Conservation (phyloP, 2,113 vertebrate species). For the Chlorodrepanis virens region DNA sequence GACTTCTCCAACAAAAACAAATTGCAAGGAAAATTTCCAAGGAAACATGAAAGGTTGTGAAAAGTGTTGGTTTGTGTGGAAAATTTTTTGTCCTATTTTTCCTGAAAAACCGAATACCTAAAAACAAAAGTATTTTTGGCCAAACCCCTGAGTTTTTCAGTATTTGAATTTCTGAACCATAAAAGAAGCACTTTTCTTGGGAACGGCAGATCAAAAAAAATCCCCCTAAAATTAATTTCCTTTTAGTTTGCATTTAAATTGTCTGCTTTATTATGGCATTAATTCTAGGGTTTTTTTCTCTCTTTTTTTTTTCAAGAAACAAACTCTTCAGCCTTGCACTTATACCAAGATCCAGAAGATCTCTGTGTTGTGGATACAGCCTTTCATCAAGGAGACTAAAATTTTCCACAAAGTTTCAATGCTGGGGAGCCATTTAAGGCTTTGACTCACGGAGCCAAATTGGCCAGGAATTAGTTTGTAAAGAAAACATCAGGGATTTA, state of each 20-base stretch:
- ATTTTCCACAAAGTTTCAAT: conserved; percentile 21
- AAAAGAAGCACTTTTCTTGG: not conserved
- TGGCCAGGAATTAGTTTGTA: conserved; percentile 6
- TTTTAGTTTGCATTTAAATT: conserved; percentile 22
- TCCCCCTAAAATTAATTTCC: not conserved
- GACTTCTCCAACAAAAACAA: conserved; percentile 32
- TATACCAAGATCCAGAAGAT: not conserved
- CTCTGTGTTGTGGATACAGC: conserved; percentile 6
- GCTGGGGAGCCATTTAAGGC: not conserved
- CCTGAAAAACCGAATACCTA: conserved; percentile 18
- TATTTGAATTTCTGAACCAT: conserved; percentile 1
- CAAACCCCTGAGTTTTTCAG: not conserved
- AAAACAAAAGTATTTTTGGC: conserved; percentile 11
- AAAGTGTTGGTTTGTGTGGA: conserved; percentile 14
- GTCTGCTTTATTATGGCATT: not conserved
- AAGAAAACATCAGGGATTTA: conserved; percentile 5
- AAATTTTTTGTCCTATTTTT: conserved; percentile 22
- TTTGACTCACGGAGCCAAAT: not conserved
- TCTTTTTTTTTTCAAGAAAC: not conserved
- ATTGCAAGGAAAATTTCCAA: conserved; percentile 36
- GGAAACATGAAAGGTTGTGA: conserved; percentile 32
- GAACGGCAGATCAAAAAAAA: not conserved
- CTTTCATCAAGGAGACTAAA: conserved; percentile 6
- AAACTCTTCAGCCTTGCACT: not conserved
- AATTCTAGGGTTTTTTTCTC: not conserved